Percentiles rank a stretch among this genome's conserved stretches.
phyloP scores from a whole-genome alignment of 2,113 vertebrate species.

The Rutilus rutilus region DNA sequence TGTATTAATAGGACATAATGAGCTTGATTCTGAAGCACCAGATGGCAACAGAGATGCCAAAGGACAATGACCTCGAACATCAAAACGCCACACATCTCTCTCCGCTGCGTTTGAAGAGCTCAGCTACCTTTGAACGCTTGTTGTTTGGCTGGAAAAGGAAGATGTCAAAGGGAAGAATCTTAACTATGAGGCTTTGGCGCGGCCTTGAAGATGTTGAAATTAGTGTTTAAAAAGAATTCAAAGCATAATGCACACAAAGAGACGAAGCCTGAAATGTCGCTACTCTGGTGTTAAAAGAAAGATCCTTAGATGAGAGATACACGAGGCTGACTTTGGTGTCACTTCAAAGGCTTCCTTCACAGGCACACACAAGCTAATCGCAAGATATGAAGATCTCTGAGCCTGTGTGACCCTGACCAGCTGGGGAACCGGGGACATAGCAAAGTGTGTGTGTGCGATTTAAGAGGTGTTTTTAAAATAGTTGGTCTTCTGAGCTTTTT shows the following conservation, averaged over 20 bases:
- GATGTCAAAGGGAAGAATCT: constrained; percentile 71
- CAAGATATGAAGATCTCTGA: constrained; percentile 74
- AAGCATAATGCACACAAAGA: constrained; percentile 77
- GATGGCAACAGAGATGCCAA: constrained; percentile 23
- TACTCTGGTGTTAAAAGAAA: constrained; percentile 78
- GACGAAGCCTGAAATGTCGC: constrained; percentile 75
- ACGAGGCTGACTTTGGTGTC: constrained; percentile 80
- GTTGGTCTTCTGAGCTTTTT: constrained; percentile 55
- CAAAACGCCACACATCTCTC: constrained; percentile 52
- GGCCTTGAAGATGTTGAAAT: constrained; percentile 80
- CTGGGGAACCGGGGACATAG: constrained; percentile 71
- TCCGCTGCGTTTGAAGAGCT: constrained; percentile 60
- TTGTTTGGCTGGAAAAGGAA: constrained; percentile 67
- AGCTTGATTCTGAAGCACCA: constrained; percentile 26
- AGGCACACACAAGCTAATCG: constrained; percentile 77
- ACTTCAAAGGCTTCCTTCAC: constrained; percentile 80
- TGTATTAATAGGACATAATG: constrained; percentile 35
- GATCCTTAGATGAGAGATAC: constrained; percentile 80
- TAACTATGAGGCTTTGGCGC: constrained; percentile 63
- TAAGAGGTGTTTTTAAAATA: constrained; percentile 63
- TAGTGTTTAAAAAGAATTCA: constrained; percentile 79
- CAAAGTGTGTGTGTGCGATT: constrained; percentile 64
- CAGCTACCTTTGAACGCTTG: constrained; percentile 69
- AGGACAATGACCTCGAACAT: constrained; percentile 63
- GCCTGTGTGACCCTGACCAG: constrained; percentile 77